phyloP scores from a whole-genome alignment of 2,113 vertebrate species.

The Ariopsis seemanni region DNA sequence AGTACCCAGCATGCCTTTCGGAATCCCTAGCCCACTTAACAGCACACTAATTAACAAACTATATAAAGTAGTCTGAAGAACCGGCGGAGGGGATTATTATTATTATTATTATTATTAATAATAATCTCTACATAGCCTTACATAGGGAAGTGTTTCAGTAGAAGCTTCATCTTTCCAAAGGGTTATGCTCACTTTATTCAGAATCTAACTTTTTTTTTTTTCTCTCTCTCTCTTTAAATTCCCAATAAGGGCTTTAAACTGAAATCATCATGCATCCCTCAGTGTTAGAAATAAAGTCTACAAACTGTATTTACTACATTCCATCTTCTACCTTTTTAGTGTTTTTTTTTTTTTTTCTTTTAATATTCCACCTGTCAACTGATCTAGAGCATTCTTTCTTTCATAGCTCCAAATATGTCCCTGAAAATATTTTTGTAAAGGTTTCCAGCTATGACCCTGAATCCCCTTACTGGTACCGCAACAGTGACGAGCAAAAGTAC shows the following conservation, averaged over 20 bases:
- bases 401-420: neutral
- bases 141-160: neutral
- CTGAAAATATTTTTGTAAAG: neutral
- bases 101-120: no score
- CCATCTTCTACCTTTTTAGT: neutral
- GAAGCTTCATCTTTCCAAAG: neutral
- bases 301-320: neutral
- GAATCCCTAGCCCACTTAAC: neutral
- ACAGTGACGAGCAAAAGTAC: neutral
- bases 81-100: neutral
- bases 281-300: neutral
- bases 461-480: neutral
- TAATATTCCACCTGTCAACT: neutral
- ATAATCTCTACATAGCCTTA: no score
- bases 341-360: no score
- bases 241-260: neutral
- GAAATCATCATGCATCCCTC: neutral
- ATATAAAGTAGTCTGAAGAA: neutral
- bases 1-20: constrained; percentile 68
- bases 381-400: neutral
- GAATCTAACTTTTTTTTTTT: neutral
- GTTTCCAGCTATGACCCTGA: neutral
- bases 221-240: neutral
- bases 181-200: neutral
- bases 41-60: neutral